Percentiles rank a stretch among this genome's conserved stretches.
Conservation (phyloP, 2,888 invertebrate genomes). For the Agrilus cyanescens region DNA sequence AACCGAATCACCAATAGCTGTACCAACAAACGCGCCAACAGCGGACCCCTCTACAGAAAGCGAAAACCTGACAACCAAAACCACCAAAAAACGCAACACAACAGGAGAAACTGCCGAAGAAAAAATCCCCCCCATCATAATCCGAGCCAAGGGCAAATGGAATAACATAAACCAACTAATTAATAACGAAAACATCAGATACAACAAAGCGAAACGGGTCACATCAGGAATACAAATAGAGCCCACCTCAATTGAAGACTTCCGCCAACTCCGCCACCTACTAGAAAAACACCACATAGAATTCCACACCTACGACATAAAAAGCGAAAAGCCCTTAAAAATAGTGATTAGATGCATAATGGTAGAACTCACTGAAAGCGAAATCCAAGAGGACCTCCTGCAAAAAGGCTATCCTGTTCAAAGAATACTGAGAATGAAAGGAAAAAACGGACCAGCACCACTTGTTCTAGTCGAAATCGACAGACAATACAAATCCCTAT, state of each 20-base stretch:
- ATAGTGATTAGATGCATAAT: constrained; percentile 22
- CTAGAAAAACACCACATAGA: constrained; percentile 28
- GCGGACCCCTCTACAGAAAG: no score
- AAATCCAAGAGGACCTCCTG: constrained; percentile 26
- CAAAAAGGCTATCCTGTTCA: constrained; percentile 27
- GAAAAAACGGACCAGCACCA: constrained; percentile 18
- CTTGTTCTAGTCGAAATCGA: constrained; percentile 27
- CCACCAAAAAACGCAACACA: no score
- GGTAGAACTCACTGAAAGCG: constrained; percentile 21
- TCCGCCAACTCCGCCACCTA: constrained; percentile 26
- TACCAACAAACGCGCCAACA: no score
- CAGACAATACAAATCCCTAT: constrained; percentile 13
- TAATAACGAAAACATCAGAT: no score
- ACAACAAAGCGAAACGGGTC: no score
- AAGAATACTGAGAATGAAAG: constrained; percentile 31
- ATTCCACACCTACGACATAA: constrained; percentile 33
- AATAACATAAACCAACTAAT: no score
- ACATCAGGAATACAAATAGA: background rate
- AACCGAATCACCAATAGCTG: no score
- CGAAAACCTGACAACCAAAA: no score
- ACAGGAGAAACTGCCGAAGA: no score
- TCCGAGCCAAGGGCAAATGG: no score
- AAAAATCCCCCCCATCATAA: no score
- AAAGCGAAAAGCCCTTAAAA: constrained; percentile 30
- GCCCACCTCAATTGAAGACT: constrained; percentile 16